These are phyloP conservation scores for Dendrophyllia cribrosa DNA, from an alignment of 64 coral and sea anemone genomes.

Conservation along the genomic window DNA sequence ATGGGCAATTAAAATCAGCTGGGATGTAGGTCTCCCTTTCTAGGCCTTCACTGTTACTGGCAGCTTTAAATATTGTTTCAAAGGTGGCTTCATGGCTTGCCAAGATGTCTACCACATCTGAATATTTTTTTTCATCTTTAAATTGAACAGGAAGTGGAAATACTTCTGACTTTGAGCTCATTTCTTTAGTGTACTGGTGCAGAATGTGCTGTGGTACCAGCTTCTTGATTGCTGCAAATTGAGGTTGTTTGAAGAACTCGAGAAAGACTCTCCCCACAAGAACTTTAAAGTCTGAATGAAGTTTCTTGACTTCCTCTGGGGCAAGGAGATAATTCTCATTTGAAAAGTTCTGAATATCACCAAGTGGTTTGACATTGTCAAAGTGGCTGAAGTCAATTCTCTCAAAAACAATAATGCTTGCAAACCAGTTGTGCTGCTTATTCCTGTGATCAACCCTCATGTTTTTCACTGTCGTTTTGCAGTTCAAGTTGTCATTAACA, in stretches of 20 bases:
- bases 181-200: slow-evolving; percentile 38
- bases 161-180: slow-evolving; percentile 37
- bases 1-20: not conserved
- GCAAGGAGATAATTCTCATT: slow-evolving; percentile 31
- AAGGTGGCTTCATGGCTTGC: not conserved
- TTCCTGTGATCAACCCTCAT: slow-evolving; percentile 32
- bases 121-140: slow-evolving; percentile 27
- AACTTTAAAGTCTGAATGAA: slow-evolving; percentile 12
- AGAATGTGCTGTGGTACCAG: slow-evolving; percentile 28
- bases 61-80: not conserved
- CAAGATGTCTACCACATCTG: slow-evolving; percentile 3
- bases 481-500: slow-evolving; percentile 32
- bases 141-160: slow-evolving; percentile 42
- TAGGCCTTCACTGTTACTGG: not conserved
- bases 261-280: slow-evolving; percentile 14
- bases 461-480: slow-evolving; percentile 33
- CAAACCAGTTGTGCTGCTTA: slow-evolving; percentile 49
- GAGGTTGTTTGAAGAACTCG: slow-evolving; percentile 8
- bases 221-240: slow-evolving; percentile 8
- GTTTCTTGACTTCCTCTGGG: slow-evolving; percentile 9
- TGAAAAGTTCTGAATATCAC: slow-evolving; percentile 1
- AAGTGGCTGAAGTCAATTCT: not conserved
- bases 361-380: slow-evolving; percentile 28
- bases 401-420: not conserved
- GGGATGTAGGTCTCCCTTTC: not conserved